Percentiles rank a stretch among this genome's conserved stretches.
Conservation (phyloP, 2,113 vertebrate species). For the Phaethornis superciliosus region DNA sequence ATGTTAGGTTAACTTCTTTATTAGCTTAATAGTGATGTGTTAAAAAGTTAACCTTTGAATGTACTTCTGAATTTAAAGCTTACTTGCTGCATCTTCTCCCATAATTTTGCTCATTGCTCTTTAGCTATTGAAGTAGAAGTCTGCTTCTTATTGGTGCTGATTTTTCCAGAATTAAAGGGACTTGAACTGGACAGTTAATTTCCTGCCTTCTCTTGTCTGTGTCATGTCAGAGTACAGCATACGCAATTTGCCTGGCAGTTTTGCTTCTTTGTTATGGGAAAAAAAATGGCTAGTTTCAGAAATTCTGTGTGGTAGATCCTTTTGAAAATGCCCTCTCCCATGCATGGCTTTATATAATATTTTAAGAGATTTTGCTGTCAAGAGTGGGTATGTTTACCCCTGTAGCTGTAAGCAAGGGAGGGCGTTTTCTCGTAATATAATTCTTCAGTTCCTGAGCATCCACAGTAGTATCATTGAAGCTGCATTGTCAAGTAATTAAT, state of each 20-base stretch:
- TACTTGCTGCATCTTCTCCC: neutral
- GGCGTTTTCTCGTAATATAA: neutral
- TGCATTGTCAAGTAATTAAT: neutral
- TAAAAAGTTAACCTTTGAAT: neutral
- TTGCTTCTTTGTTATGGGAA: neutral
- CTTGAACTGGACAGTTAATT: neutral
- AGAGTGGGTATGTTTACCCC: neutral
- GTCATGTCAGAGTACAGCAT: fast-evolving
- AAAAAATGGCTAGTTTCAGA: neutral
- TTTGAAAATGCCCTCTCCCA: neutral
- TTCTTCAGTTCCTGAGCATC: neutral
- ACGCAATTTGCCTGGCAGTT: neutral
- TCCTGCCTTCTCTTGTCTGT: neutral
- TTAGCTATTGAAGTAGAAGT: neutral
- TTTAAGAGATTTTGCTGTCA: neutral
- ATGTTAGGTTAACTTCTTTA: neutral
- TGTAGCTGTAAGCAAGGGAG: neutral
- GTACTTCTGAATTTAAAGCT: neutral
- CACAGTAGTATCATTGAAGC: neutral
- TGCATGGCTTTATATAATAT: neutral
- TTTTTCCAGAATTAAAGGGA: neutral
- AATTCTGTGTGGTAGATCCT: neutral
- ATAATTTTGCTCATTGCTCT: neutral
- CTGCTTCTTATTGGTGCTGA: neutral
- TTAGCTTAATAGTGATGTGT: neutral